These are phyloP conservation scores for Ricordea florida DNA, from an alignment of 92 coral and sea anemone species.

Conservation along the genomic window DNA sequence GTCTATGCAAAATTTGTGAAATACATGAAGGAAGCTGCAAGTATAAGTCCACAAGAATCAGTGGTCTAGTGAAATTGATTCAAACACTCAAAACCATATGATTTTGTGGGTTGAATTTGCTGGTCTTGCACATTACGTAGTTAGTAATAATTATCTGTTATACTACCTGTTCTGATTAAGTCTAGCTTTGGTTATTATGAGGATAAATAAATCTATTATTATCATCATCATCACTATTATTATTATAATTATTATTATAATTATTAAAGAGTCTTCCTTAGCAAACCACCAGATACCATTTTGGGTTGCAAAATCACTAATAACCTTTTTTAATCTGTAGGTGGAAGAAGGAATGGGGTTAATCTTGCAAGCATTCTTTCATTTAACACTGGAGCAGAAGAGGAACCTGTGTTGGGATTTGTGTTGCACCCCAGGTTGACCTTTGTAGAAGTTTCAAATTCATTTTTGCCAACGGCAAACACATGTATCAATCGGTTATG, in stretches of 20 bases:
- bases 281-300: too few relatives aligned
- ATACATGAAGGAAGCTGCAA: constrained; percentile 74
- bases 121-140: too few relatives aligned
- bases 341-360: constrained; percentile 67
- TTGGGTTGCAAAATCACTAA: constrained; percentile 10
- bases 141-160: too few relatives aligned
- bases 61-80: too few relatives aligned
- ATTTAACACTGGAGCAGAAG: constrained; percentile 73
- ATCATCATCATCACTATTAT: too few relatives aligned
- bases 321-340: constrained; percentile 36
- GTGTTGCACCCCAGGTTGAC: constrained; percentile 44
- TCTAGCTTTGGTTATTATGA: too few relatives aligned
- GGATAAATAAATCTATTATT: too few relatives aligned
- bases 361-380: constrained; percentile 56
- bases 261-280: too few relatives aligned
- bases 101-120: too few relatives aligned
- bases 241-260: neutral
- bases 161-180: too few relatives aligned
- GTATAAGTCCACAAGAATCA: too few relatives aligned
- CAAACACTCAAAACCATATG: too few relatives aligned
- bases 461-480: constrained; percentile 68
- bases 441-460: constrained; percentile 35
- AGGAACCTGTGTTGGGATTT: constrained; percentile 80
- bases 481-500: constrained; percentile 57
- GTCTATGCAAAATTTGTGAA: constrained; percentile 60